Evolutionary conservation across 2,888 invertebrate species (phyloP).

Genomic region (Cheilosia urbana): DNA sequence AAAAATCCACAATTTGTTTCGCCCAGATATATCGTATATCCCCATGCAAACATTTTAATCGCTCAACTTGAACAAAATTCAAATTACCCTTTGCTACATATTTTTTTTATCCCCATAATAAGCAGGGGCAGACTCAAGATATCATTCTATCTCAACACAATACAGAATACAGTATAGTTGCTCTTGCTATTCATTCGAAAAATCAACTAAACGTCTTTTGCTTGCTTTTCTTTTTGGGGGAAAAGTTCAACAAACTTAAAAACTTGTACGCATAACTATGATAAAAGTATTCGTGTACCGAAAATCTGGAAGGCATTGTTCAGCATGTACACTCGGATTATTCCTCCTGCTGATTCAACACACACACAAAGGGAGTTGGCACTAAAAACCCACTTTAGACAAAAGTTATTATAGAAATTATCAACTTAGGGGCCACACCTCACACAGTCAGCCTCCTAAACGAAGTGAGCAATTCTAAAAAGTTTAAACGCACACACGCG

Average conservation of each 20-base stretch:
- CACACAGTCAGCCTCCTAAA: conserved; percentile 24
- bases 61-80: conserved; percentile 52
- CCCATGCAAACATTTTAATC: conserved; percentile 62
- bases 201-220: neutral
- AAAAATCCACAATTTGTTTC: conserved; percentile 6
- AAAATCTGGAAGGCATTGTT: conserved; percentile 46
- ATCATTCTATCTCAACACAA: conserved; percentile 20
- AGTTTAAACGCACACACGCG: conserved; percentile 34
- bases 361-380: neutral
- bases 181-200: neutral
- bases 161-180: conserved; percentile 30
- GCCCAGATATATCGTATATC: conserved; percentile 16
- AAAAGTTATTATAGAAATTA: conserved; percentile 66
- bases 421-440: conserved; percentile 46
- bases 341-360: neutral
- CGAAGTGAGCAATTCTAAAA: conserved; percentile 62
- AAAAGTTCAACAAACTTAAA: conserved; percentile 52
- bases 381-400: conserved; percentile 27
- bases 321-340: conserved; percentile 34
- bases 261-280: conserved; percentile 35
- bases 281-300: conserved; percentile 36
- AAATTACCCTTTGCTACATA: conserved; percentile 17
- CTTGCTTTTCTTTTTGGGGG: neutral
- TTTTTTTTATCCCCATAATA: conserved; percentile 12
- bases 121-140: neutral